Conservation (phyloP, 1,140 invertebrate species). For the Calosoma granatense region DNA sequence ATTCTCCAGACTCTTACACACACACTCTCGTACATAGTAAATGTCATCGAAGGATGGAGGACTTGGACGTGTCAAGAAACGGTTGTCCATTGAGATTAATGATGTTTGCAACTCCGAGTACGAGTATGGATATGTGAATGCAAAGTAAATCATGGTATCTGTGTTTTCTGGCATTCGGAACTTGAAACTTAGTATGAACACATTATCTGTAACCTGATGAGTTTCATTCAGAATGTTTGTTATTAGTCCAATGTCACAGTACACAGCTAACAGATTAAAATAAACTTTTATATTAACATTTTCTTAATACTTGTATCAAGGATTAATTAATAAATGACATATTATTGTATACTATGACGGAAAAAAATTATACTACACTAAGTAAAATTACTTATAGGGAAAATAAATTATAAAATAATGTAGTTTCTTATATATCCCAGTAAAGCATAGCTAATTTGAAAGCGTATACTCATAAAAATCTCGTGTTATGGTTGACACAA, state of each 20-base stretch:
- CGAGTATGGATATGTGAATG: conserved; percentile 86
- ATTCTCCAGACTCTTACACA: conserved; percentile 73
- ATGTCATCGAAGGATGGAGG: conserved; percentile 48
- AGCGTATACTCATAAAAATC: too few relatives aligned
- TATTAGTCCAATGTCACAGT: too few relatives aligned
- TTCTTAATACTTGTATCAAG: conserved; percentile 12
- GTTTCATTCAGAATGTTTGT: too few relatives aligned
- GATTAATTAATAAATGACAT: conserved; percentile 11
- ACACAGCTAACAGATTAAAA: too few relatives aligned
- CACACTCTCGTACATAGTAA: conserved; percentile 78
- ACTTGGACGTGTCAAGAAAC: conserved; percentile 35
- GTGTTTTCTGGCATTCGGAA: conserved; percentile 62
- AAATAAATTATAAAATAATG: too few relatives aligned
- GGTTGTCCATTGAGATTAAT: conserved; percentile 50
- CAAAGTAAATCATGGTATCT: conserved; percentile 72
- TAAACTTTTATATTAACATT: too few relatives aligned
- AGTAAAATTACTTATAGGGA: background rate
- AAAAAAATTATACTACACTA: background rate
- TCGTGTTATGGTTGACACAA: too few relatives aligned
- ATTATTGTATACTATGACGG: conserved; percentile 4
- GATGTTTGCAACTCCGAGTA: conserved; percentile 71
- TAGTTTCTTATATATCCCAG: too few relatives aligned
- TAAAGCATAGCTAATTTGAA: too few relatives aligned
- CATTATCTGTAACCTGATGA: conserved; percentile 54
- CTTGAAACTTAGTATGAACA: conserved; percentile 72